These are phyloP conservation scores for Falco punctatus DNA, from an alignment of 2,113 vertebrate species.

Conservation along the genomic window DNA sequence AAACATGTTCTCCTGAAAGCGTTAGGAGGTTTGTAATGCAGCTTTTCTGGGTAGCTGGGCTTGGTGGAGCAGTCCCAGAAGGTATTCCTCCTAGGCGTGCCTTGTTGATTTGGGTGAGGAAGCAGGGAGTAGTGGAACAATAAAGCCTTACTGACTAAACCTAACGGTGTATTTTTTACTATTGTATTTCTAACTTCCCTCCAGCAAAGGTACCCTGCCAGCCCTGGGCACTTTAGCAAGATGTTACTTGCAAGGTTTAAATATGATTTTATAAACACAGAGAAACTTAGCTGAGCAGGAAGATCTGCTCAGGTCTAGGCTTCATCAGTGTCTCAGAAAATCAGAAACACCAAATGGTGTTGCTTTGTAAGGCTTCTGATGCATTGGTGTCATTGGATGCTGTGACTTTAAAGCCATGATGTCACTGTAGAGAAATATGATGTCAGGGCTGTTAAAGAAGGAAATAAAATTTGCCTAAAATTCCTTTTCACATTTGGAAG, in stretches of 20 bases:
- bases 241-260: constrained; percentile 40
- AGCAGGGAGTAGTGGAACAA: not conserved
- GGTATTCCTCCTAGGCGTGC: not conserved
- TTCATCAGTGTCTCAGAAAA: constrained; percentile 16
- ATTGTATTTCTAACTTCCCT: not conserved
- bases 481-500: constrained; percentile 46
- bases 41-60: not conserved
- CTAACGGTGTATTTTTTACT: constrained; percentile 13
- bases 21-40: not conserved
- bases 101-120: not conserved
- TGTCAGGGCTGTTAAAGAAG: constrained; percentile 71
- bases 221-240: constrained; percentile 41
- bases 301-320: not conserved
- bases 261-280: constrained; percentile 52
- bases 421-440: constrained; percentile 67
- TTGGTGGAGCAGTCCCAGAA: not conserved
- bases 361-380: constrained; percentile 39
- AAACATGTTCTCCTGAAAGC: not conserved
- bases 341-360: not conserved
- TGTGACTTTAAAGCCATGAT: constrained; percentile 65
- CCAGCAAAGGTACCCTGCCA: not conserved
- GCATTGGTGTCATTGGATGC: not conserved
- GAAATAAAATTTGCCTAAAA: constrained; percentile 64
- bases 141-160: not conserved
- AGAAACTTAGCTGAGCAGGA: constrained; percentile 5